phyloP scores from a whole-genome alignment of 2,888 invertebrate genomes.

The Sinelater perroti region DNA sequence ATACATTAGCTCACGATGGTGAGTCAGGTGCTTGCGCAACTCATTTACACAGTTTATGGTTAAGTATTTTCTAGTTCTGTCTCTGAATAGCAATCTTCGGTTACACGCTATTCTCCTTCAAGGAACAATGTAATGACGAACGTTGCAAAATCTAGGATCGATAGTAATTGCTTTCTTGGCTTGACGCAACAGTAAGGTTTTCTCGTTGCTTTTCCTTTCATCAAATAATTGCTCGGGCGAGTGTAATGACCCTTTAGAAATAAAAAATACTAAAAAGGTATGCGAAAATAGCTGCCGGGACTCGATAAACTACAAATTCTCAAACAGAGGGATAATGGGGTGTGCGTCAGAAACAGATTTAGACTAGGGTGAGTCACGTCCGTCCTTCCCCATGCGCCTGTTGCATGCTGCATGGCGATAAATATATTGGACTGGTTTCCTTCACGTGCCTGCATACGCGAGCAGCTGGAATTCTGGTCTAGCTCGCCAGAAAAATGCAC shows the following conservation, averaged over 20 bases:
- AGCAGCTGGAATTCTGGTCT: constrained; percentile 5
- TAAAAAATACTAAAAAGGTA: too few relatives aligned
- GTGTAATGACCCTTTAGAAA: too few relatives aligned
- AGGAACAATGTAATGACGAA: not conserved
- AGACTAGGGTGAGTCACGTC: constrained; percentile 19
- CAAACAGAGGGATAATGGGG: constrained; percentile 22
- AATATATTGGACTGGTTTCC: constrained; percentile 19
- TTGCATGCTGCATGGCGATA: constrained; percentile 20
- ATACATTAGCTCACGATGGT: not conserved
- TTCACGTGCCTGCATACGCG: constrained; percentile 21
- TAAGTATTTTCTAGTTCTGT: not conserved
- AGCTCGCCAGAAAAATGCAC: not conserved
- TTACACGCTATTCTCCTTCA: not conserved
- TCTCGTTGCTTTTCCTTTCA: too few relatives aligned
- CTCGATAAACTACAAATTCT: too few relatives aligned
- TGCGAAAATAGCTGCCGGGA: too few relatives aligned
- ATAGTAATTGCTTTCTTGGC: not conserved
- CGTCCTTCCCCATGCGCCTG: constrained; percentile 20
- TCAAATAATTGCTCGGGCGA: too few relatives aligned
- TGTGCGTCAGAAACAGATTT: constrained; percentile 27
- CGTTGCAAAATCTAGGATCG: not conserved
- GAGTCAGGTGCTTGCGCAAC: constrained; percentile 9
- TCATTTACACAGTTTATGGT: constrained; percentile 2
- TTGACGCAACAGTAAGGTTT: too few relatives aligned
- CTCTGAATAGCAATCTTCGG: not conserved